phyloP scores from a whole-genome alignment of 1,140 invertebrate species.

The Temnothorax nylanderi region DNA sequence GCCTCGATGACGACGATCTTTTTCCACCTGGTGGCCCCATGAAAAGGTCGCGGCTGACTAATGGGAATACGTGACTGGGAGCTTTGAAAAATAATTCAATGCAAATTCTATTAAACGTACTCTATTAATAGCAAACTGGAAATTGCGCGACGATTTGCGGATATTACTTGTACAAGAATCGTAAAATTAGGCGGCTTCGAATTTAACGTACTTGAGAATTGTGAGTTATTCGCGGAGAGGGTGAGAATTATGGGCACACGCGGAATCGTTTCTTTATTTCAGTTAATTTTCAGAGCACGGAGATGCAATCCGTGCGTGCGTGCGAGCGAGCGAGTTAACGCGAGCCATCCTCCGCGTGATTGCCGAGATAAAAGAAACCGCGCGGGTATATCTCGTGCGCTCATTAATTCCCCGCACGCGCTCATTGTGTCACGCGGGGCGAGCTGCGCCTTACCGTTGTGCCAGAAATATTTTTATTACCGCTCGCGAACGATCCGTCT shows the following conservation, averaged over 20 bases:
- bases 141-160: background rate
- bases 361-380: slow-evolving; percentile 34
- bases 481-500: background rate
- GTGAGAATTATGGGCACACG: background rate
- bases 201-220: background rate
- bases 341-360: background rate
- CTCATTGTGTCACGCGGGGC: slow-evolving; percentile 25
- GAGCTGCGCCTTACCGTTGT: background rate
- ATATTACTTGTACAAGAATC: background rate
- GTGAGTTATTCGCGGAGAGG: background rate
- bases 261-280: background rate
- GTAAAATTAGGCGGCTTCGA: background rate
- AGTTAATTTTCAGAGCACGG: slow-evolving; percentile 5
- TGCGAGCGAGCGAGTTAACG: background rate
- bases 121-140: background rate
- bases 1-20: slow-evolving; percentile 63
- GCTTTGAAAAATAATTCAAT: slow-evolving; percentile 40
- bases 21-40: slow-evolving; percentile 17
- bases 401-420: slow-evolving; percentile 64
- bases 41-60: slow-evolving; percentile 51
- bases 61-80: slow-evolving; percentile 25
- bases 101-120: slow-evolving; percentile 30
- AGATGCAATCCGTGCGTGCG: slow-evolving; percentile 8
- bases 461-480: slow-evolving; percentile 17
- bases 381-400: slow-evolving; percentile 33